Evolutionary conservation across 2,888 invertebrate species (phyloP).

Genomic region (Lissonota sp.): DNA sequence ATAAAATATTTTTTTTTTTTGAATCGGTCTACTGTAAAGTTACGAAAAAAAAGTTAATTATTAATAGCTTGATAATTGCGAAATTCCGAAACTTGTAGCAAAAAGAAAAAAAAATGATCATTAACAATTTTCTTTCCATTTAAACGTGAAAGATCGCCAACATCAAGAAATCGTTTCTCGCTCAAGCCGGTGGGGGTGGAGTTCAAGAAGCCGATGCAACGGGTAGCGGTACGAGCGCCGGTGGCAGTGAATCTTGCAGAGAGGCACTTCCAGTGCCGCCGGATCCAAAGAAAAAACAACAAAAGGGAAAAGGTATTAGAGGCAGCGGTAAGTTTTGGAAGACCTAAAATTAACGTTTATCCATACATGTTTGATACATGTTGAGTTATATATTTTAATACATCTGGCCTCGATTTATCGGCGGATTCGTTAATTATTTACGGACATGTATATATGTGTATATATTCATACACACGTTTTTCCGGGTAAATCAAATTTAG

Average conservation of each 20-base stretch:
- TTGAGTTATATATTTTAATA: slow-evolving; percentile 32
- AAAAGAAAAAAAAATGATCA: background rate
- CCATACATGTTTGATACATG: slow-evolving; percentile 13
- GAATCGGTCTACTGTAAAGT: too few relatives aligned
- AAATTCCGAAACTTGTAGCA: background rate
- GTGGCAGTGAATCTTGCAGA: slow-evolving; percentile 85
- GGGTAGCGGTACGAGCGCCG: slow-evolving; percentile 89
- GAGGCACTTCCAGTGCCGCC: slow-evolving; percentile 81
- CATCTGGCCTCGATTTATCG: slow-evolving; percentile 32
- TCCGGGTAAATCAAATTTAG: slow-evolving; percentile 14
- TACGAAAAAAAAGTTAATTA: background rate
- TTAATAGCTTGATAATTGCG: too few relatives aligned
- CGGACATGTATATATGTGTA: background rate
- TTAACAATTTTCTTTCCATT: background rate
- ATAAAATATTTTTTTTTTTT: too few relatives aligned
- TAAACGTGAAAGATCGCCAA: slow-evolving; percentile 88
- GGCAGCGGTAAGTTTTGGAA: slow-evolving; percentile 89
- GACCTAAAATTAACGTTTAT: slow-evolving; percentile 73
- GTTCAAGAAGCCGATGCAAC: slow-evolving; percentile 93
- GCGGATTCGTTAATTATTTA: slow-evolving; percentile 24
- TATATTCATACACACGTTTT: slow-evolving; percentile 4
- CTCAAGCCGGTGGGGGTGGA: slow-evolving; percentile 87
- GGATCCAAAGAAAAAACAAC: slow-evolving; percentile 85
- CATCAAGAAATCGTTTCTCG: slow-evolving; percentile 95
- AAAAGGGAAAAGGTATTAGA: slow-evolving; percentile 89